Evolutionary conservation across 2,797 vertebrate genomes (phyloP).

Genomic region (Aeoliscus strigatus): DNA sequence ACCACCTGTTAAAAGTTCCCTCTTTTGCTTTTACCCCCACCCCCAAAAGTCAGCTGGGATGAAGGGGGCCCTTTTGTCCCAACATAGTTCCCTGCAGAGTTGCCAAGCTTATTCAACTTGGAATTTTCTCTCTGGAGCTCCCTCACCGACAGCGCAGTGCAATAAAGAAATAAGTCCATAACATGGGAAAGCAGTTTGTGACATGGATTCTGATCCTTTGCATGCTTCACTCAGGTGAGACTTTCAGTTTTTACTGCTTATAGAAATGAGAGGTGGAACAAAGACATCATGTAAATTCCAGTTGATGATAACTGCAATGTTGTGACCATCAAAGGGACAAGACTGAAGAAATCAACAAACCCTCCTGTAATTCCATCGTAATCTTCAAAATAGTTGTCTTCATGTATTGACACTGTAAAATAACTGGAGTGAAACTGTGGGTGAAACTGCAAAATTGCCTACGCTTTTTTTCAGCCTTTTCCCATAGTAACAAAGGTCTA

Average conservation of each 20-base stretch:
- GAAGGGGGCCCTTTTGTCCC: slow-evolving; percentile 74
- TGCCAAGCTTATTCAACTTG: slow-evolving; percentile 71
- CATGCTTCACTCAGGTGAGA: slow-evolving; percentile 62
- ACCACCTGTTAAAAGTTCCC: slow-evolving; percentile 68
- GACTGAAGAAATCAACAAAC: too few relatives aligned
- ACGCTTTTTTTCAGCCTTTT: too few relatives aligned
- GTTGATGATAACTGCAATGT: not conserved
- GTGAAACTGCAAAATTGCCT: too few relatives aligned
- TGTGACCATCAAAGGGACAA: not conserved
- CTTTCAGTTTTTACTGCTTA: slow-evolving; percentile 5
- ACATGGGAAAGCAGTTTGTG: slow-evolving; percentile 64
- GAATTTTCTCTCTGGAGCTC: slow-evolving; percentile 61
- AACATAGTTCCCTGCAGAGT: slow-evolving; percentile 74
- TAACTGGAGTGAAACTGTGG: too few relatives aligned
- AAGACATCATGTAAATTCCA: not conserved
- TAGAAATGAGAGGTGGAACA: too few relatives aligned
- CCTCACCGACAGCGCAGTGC: slow-evolving; percentile 48
- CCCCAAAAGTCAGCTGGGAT: slow-evolving; percentile 70
- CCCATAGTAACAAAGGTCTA: too few relatives aligned
- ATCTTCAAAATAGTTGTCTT: too few relatives aligned
- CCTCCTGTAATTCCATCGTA: too few relatives aligned
- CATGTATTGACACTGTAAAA: too few relatives aligned
- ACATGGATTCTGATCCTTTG: slow-evolving; percentile 59
- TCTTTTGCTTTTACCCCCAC: slow-evolving; percentile 54
- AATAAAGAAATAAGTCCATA: too few relatives aligned